A percentile compares a stretch with the other conserved stretches of the same genome.
phyloP scores from a whole-genome alignment of 2,113 vertebrate genomes.

The Amphilophus citrinellus region DNA sequence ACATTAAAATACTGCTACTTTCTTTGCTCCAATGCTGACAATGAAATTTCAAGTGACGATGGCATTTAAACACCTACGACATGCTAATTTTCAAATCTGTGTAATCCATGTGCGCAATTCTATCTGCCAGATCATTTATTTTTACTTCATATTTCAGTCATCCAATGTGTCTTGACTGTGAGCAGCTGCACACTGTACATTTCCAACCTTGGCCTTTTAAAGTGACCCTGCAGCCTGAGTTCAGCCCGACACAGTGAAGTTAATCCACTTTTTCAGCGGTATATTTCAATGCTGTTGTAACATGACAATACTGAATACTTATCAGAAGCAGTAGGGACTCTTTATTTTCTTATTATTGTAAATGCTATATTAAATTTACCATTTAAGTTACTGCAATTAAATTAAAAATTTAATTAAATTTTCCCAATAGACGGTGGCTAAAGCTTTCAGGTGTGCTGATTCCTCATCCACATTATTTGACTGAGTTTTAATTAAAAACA shows the following conservation, averaged over 20 bases:
- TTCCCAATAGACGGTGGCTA: slow-evolving; percentile 34
- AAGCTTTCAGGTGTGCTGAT: slow-evolving; percentile 58
- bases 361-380: slow-evolving; percentile 18
- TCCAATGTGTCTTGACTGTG: not conserved
- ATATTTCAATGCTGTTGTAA: fast-evolving
- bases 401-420: slow-evolving; percentile 61
- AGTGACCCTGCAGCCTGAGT: not conserved
- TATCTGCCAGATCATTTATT: slow-evolving; percentile 10
- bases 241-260: no score
- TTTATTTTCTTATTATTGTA: not conserved
- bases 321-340: not conserved
- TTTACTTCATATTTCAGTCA: not conserved
- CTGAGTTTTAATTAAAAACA: slow-evolving; percentile 73
- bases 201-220: not conserved
- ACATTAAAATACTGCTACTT: not conserved
- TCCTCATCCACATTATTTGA: slow-evolving; percentile 54
- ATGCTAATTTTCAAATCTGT: slow-evolving; percentile 16
- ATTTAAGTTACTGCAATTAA: slow-evolving; percentile 46
- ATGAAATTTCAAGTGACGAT: not conserved
- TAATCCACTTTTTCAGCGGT: not conserved
- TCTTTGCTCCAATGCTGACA: no score
- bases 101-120: not conserved
- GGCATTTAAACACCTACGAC: not conserved
- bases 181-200: not conserved
- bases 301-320: fast-evolving